Evolutionary conservation across 1,140 invertebrate genomes (phyloP).

Genomic region (Chlorops oryzae): DNA sequence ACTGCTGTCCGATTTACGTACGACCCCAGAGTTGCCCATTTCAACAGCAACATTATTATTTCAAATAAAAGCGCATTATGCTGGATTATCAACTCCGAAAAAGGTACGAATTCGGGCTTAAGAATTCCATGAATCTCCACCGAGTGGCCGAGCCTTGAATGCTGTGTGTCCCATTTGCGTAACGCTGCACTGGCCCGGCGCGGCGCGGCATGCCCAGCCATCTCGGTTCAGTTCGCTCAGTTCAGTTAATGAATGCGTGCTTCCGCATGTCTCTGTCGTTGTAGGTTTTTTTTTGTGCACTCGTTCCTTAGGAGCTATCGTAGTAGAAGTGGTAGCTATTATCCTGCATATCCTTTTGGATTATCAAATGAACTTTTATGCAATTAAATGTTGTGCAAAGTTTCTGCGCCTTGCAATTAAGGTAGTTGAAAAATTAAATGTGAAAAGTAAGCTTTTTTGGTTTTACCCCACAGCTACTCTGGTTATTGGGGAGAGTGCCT

Average conservation of each 20-base stretch:
- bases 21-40: background rate
- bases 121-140: slow-evolving; percentile 31
- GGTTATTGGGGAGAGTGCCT: slow-evolving; percentile 1
- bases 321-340: background rate
- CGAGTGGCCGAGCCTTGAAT: slow-evolving; percentile 16
- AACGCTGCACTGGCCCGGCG: background rate
- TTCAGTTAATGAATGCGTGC: slow-evolving; percentile 33
- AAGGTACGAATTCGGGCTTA: slow-evolving; percentile 12
- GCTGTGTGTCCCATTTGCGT: background rate
- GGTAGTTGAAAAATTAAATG: slow-evolving; percentile 42
- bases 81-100: slow-evolving; percentile 40
- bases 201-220: slow-evolving; percentile 12
- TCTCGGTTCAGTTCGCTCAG: background rate
- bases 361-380: slow-evolving; percentile 23
- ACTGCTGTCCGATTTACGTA: background rate
- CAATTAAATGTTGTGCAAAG: slow-evolving; percentile 45
- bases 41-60: slow-evolving; percentile 47
- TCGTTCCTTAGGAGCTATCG: slow-evolving; percentile 10
- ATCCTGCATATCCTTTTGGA: slow-evolving; percentile 9
- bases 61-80: slow-evolving; percentile 48
- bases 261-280: slow-evolving; percentile 1
- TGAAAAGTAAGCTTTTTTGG: slow-evolving; percentile 13
- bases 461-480: background rate
- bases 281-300: background rate
- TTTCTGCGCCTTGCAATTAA: slow-evolving; percentile 46